Evolutionary conservation across 2,113 vertebrate genomes (phyloP).

Genomic region (Caranx ignobilis): DNA sequence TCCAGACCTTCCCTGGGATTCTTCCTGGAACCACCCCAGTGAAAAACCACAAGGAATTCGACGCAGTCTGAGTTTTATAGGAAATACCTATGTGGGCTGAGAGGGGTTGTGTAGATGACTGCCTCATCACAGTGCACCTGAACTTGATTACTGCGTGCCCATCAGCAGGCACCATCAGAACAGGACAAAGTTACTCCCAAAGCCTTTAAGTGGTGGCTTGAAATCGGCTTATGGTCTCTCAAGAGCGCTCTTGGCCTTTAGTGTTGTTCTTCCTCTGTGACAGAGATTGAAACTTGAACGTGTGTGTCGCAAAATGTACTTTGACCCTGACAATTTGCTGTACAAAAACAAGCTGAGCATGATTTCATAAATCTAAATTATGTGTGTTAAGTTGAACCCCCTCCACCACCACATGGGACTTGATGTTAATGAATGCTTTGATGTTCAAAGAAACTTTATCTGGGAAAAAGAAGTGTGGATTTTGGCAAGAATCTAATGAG

Average conservation of each 20-base stretch:
- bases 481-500: slow-evolving; percentile 49
- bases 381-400: slow-evolving; percentile 31
- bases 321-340: slow-evolving; percentile 25
- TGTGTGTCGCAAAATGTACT: slow-evolving; percentile 37
- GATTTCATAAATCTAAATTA: slow-evolving; percentile 30
- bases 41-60: slow-evolving; percentile 60
- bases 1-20: slow-evolving; percentile 40
- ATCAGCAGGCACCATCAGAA: slow-evolving; percentile 45
- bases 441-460: slow-evolving; percentile 60
- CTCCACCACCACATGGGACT: slow-evolving; percentile 7
- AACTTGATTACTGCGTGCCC: slow-evolving; percentile 54
- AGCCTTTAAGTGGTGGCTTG: slow-evolving; percentile 51
- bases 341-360: slow-evolving; percentile 31
- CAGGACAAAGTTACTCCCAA: slow-evolving; percentile 28
- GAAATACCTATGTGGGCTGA: slow-evolving; percentile 56
- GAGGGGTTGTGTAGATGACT: slow-evolving; percentile 44
- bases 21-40: slow-evolving; percentile 37
- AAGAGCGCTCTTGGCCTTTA: slow-evolving; percentile 5
- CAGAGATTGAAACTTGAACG: slow-evolving; percentile 7
- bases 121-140: slow-evolving; percentile 49
- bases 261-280: slow-evolving; percentile 26
- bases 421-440: slow-evolving; percentile 57
- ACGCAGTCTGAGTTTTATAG: slow-evolving; percentile 60
- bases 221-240: slow-evolving; percentile 33
- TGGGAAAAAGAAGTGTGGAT: slow-evolving; percentile 45